Percentiles rank a stretch among this genome's conserved stretches.
Evolutionary conservation across 2,888 invertebrate species (phyloP).

Genomic region (Caenorhabditis panamensis): DNA sequence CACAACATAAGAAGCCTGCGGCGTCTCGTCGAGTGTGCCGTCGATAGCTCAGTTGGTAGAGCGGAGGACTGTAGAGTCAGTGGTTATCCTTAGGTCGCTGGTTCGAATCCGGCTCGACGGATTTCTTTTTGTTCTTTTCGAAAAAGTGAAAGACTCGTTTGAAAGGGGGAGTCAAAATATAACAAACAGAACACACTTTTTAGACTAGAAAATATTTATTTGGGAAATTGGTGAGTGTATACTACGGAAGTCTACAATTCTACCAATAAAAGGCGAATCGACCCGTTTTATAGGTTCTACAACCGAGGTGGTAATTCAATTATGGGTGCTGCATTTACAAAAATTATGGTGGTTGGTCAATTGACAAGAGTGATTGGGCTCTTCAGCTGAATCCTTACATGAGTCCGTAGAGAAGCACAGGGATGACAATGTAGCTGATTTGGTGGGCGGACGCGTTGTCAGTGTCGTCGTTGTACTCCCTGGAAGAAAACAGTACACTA

Average conservation of each 20-base stretch:
- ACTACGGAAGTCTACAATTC: too few relatives aligned
- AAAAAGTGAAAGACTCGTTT: not conserved
- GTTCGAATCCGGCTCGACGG: slow-evolving; percentile 74
- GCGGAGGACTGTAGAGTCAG: slow-evolving; percentile 71
- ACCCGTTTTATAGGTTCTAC: too few relatives aligned
- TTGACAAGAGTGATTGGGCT: too few relatives aligned
- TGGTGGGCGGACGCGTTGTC: not conserved
- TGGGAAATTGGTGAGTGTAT: too few relatives aligned
- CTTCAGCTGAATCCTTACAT: not conserved
- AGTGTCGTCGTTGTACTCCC: not conserved
- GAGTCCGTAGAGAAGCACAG: not conserved
- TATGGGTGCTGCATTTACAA: too few relatives aligned
- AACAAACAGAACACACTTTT: too few relatives aligned
- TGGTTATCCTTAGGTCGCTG: slow-evolving; percentile 73
- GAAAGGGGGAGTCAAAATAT: too few relatives aligned
- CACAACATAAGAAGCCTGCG: not conserved
- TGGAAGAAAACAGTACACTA: not conserved
- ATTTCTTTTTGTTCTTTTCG: slow-evolving; percentile 48
- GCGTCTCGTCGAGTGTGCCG: slow-evolving; percentile 32
- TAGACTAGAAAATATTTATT: too few relatives aligned
- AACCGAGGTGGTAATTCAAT: too few relatives aligned
- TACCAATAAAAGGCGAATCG: too few relatives aligned
- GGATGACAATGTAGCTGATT: not conserved
- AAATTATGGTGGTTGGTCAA: too few relatives aligned
- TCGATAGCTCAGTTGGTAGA: slow-evolving; percentile 74